phyloP scores from a whole-genome alignment of 2,113 vertebrate genomes.

The Mohoua ochrocephala region DNA sequence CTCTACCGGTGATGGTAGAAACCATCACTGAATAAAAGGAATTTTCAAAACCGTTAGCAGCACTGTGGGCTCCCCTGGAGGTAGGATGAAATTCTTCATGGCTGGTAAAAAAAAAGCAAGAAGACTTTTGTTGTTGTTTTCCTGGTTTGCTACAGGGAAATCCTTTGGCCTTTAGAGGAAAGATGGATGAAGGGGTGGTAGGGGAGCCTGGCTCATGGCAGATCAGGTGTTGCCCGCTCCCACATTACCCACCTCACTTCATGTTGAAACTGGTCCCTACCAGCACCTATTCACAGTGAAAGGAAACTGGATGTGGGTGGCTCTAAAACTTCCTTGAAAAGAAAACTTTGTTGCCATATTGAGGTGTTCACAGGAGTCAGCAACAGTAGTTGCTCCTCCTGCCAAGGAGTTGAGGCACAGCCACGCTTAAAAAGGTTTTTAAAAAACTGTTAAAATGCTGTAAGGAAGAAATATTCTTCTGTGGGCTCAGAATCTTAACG shows the following conservation, averaged over 20 bases:
- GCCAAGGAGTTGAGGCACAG: not conserved
- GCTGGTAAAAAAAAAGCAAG: not conserved
- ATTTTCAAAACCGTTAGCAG: not conserved
- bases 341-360: not conserved
- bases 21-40: not conserved
- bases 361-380: not conserved
- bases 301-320: not conserved
- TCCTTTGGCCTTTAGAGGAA: not conserved
- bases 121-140: not conserved
- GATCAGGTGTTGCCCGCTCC: not conserved
- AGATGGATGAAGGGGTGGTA: not conserved
- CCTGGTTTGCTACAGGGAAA: not conserved
- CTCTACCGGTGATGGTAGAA: no score
- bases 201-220: not conserved
- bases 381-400: not conserved
- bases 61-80: not conserved
- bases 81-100: not conserved
- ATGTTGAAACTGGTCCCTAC: not conserved
- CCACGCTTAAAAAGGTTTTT: not conserved
- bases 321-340: not conserved
- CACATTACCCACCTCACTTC: rapidly evolving
- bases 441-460: not conserved
- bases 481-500: not conserved
- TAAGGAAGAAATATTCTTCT: not conserved
- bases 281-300: not conserved